A percentile compares a stretch with the other conserved stretches of the same genome.
phyloP scores from a whole-genome alignment of 2,113 vertebrate genomes.

The Menidia beryllina region DNA sequence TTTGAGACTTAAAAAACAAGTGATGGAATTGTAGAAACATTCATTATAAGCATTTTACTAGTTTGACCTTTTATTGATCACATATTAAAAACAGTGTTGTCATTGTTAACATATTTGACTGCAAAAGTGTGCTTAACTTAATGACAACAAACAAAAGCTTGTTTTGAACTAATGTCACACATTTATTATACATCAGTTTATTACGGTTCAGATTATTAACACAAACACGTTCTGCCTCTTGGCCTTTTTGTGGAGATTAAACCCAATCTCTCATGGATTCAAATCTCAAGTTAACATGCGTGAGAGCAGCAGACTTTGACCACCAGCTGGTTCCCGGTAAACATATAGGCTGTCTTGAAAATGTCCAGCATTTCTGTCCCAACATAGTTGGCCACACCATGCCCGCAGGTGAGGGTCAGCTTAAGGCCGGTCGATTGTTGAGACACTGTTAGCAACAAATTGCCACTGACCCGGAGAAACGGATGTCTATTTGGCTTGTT shows the following conservation, averaged over 20 bases:
- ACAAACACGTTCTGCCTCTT: not conserved
- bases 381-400: not conserved
- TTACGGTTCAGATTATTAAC: fast-evolving
- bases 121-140: not conserved
- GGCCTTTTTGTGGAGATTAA: no score
- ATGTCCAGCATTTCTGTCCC: not conserved
- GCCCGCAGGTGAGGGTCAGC: conserved; percentile 9
- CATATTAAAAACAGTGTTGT: no score
- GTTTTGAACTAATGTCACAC: not conserved
- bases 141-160: not conserved
- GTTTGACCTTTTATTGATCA: no score
- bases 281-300: no score
- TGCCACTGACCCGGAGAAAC: conserved; percentile 36
- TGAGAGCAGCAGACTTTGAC: not conserved
- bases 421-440: conserved; percentile 1
- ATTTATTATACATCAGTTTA: not conserved
- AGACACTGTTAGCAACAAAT: conserved; percentile 39
- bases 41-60: no score
- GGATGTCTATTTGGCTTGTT: conserved; percentile 35
- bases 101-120: no score
- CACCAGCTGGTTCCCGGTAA: not conserved
- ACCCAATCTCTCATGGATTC: no score
- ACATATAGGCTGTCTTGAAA: not conserved
- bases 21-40: no score
- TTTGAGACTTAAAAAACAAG: no score